Evolutionary conservation across 2,888 invertebrate species (phyloP).

Genomic region (Notodonta dromedarius): DNA sequence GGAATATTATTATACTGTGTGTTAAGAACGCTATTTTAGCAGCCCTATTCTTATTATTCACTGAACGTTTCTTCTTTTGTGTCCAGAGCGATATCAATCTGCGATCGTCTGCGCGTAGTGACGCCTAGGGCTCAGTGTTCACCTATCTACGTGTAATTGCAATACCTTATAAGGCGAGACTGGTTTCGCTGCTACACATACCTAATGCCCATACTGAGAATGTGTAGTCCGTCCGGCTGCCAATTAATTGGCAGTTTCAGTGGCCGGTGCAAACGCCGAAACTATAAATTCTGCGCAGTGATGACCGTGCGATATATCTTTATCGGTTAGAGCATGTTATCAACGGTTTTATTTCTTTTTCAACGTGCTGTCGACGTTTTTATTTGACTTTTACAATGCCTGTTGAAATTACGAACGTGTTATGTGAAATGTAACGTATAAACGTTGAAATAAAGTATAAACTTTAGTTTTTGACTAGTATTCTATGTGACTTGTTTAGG

Average conservation of each 20-base stretch:
- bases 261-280: conserved; percentile 52
- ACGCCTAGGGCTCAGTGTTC: conserved; percentile 66
- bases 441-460: too few relatives aligned
- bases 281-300: conserved; percentile 57
- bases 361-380: conserved; percentile 30
- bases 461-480: background rate
- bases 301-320: conserved; percentile 51
- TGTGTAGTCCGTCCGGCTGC: conserved; percentile 60
- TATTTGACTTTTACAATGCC: conserved; percentile 31
- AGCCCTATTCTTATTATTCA: conserved; percentile 70
- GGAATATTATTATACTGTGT: background rate
- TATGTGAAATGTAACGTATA: conserved; percentile 10
- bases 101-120: conserved; percentile 61
- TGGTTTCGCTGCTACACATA: conserved; percentile 63
- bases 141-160: conserved; percentile 71
- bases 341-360: conserved; percentile 36
- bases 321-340: conserved; percentile 44
- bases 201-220: conserved; percentile 68
- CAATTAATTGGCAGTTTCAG: conserved; percentile 67
- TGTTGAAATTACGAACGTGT: conserved; percentile 21
- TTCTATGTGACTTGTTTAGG: background rate
- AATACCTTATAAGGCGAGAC: conserved; percentile 66
- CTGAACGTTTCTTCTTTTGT: conserved; percentile 73
- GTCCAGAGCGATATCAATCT: conserved; percentile 76
- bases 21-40: conserved; percentile 31